These are phyloP conservation scores for Drosophila cardini DNA, from an alignment of 1,140 invertebrate species.

Conservation along the genomic window DNA sequence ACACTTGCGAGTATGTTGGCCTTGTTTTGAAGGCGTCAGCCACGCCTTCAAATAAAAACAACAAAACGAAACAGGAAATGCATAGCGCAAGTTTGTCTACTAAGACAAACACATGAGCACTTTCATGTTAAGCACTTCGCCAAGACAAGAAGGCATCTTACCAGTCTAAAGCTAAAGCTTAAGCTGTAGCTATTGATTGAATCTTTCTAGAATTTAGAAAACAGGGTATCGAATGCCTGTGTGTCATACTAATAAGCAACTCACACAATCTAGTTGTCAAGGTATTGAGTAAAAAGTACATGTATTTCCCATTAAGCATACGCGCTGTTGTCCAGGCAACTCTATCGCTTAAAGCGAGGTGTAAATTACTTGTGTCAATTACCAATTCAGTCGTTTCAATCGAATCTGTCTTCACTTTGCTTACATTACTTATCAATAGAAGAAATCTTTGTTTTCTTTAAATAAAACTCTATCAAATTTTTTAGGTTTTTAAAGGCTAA, in stretches of 20 bases:
- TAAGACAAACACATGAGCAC: conserved; percentile 11
- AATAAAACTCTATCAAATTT: too few species aligned
- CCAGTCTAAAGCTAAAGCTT: neutral
- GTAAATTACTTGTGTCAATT: conserved; percentile 5
- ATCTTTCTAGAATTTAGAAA: neutral
- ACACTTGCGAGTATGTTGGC: conserved; percentile 25
- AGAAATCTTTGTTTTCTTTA: too few species aligned
- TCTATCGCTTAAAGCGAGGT: conserved; percentile 9
- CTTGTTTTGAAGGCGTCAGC: conserved; percentile 13
- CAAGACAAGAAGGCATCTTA: neutral
- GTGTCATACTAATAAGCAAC: conserved; percentile 1
- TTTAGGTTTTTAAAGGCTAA: too few species aligned
- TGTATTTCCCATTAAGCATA: conserved; percentile 23
- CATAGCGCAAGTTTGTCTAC: conserved; percentile 6
- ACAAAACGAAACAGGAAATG: conserved; percentile 12
- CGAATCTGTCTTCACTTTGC: neutral
- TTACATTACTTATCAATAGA: too few species aligned
- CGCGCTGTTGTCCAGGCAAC: conserved; percentile 2
- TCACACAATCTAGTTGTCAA: neutral
- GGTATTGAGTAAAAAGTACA: conserved; percentile 3
- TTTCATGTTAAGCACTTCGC: conserved; percentile 31
- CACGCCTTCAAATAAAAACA: neutral
- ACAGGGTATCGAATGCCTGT: conserved; percentile 12
- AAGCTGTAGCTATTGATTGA: neutral
- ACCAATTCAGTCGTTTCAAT: neutral